Percentiles rank a stretch among this genome's conserved stretches.
Evolutionary conservation across 2,888 invertebrate species (phyloP).

Genomic region (Euplagia quadripunctaria): DNA sequence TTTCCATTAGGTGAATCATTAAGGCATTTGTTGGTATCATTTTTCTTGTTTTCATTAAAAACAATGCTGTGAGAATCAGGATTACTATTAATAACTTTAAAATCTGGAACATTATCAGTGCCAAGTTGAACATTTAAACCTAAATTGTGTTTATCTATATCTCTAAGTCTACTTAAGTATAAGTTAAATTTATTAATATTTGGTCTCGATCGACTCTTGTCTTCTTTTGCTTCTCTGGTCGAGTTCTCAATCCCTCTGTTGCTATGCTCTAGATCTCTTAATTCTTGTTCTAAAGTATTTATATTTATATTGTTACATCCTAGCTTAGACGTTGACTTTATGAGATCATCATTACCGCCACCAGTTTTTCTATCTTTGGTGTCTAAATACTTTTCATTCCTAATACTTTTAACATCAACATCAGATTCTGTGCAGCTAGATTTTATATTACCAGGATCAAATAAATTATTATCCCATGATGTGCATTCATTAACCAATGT

Average conservation of each 20-base stretch:
- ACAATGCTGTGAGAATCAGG: not conserved
- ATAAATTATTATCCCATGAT: not conserved
- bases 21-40: not conserved
- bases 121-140: not conserved
- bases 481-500: not conserved
- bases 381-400: not conserved
- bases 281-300: not conserved
- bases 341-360: not conserved
- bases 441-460: not conserved
- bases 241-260: not conserved
- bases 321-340: not conserved
- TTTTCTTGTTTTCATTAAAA: not conserved
- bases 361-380: conserved; percentile 6
- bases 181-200: conserved; percentile 9
- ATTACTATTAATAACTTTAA: not conserved
- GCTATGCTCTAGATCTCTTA: not conserved
- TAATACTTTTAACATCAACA: not conserved
- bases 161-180: conserved; percentile 4
- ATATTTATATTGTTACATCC: not conserved
- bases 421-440: not conserved
- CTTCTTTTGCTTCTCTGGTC: not conserved
- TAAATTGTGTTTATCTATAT: not conserved
- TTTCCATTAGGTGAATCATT: not conserved
- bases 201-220: conserved; percentile 9
- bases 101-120: not conserved